These are phyloP conservation scores for Eriocheir sinensis DNA, from an alignment of 1,140 invertebrate genomes.

Conservation along the genomic window DNA sequence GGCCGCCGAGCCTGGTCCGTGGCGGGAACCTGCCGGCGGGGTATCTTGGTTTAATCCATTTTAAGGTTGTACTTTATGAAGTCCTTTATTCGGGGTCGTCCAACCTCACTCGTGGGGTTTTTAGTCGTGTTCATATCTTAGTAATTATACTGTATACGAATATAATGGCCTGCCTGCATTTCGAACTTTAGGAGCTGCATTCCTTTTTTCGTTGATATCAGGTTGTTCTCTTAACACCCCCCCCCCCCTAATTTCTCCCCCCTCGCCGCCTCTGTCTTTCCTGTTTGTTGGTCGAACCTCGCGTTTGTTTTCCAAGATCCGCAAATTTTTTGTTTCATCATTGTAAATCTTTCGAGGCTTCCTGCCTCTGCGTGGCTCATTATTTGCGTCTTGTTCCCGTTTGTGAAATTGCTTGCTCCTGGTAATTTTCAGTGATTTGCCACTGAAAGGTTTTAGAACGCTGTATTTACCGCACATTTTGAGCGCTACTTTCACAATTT, in stretches of 20 bases:
- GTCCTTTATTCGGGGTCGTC: background rate
- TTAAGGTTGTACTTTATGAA: background rate
- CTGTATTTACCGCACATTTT: background rate
- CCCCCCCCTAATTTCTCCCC: too few species aligned
- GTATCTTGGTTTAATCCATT: background rate
- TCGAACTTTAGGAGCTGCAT: background rate
- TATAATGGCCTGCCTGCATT: background rate
- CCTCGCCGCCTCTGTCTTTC: background rate
- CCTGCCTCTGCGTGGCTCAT: background rate
- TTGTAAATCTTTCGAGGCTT: background rate
- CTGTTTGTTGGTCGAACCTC: background rate
- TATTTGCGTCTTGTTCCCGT: background rate
- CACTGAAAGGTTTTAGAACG: background rate
- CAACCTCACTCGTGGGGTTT: background rate
- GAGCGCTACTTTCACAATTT: background rate
- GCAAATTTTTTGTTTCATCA: background rate
- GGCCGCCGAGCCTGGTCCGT: background rate
- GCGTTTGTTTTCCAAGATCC: background rate
- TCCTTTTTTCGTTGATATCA: constrained; percentile 3
- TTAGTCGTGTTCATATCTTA: too few species aligned
- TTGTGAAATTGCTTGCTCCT: background rate
- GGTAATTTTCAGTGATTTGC: background rate
- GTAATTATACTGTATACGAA: too few species aligned
- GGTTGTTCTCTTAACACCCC: background rate
- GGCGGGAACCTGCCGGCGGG: background rate